Conservation (phyloP, 64 coral and sea anemone genomes). For the Hydrozoanthus tunicans region DNA sequence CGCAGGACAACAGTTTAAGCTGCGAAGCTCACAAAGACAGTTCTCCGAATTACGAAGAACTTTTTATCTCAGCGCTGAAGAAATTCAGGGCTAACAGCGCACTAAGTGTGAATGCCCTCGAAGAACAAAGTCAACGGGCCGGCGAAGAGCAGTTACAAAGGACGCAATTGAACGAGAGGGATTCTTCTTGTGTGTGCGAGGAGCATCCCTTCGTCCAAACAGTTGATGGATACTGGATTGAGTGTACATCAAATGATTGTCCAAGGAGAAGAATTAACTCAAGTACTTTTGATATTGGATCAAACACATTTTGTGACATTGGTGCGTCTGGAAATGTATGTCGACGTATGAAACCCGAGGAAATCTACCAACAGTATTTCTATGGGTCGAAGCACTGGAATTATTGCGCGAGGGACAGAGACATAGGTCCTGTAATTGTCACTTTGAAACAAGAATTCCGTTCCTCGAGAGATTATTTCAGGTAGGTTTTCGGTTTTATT, state of each 20-base stretch:
- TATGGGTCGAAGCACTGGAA: constrained; percentile 94
- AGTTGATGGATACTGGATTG: constrained; percentile 68
- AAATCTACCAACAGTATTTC: constrained; percentile 79
- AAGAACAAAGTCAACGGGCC: not conserved
- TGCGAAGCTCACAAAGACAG: constrained; percentile 50
- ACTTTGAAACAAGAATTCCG: constrained; percentile 85
- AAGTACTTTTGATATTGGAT: constrained; percentile 46
- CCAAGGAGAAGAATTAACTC: constrained; percentile 27
- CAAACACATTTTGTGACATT: constrained; percentile 70
- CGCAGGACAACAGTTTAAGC: constrained; percentile 37
- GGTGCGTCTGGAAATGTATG: constrained; percentile 38
- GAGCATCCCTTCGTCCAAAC: constrained; percentile 52
- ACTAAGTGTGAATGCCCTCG: constrained; percentile 1
- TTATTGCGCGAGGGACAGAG: constrained; percentile 60
- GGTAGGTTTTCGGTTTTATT: constrained; percentile 49
- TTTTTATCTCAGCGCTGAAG: constrained; percentile 54
- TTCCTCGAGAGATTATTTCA: constrained; percentile 64
- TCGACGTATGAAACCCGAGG: constrained; percentile 56
- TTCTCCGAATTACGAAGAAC: constrained; percentile 25
- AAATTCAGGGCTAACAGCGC: constrained; percentile 52
- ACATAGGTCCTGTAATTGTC: constrained; percentile 72
- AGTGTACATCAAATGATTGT: constrained; percentile 75
- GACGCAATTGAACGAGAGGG: not conserved
- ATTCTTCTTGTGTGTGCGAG: constrained; percentile 32
- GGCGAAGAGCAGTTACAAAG: constrained; percentile 13